A percentile compares a stretch with the other conserved stretches of the same genome.
Conservation (phyloP, 2,797 vertebrate genomes). For the Coilia nasus region DNA sequence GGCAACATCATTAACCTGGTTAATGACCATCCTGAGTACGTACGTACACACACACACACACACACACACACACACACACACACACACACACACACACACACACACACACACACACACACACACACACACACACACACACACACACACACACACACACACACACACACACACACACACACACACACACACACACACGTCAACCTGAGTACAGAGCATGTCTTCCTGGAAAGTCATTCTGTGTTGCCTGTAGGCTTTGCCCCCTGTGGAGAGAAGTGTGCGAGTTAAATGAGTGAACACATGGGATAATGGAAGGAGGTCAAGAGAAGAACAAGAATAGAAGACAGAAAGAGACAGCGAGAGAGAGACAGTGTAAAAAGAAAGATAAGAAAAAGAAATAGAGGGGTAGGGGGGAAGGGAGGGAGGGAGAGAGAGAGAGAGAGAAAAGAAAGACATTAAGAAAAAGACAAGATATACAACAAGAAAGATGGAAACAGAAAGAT, state of each 20-base stretch:
- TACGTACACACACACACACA: no score
- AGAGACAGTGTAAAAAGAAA: not conserved
- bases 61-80: no score
- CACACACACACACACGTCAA: not conserved
- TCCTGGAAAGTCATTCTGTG: not conserved
- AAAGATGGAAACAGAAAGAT: constrained; percentile 26
- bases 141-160: not conserved
- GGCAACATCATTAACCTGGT: not conserved
- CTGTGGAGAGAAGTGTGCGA: constrained; percentile 3
- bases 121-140: no score
- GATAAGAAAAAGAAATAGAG: not conserved
- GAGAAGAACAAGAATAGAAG: not conserved
- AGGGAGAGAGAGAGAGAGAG: not conserved
- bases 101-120: not conserved
- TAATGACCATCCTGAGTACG: not conserved
- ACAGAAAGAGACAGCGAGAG: not conserved
- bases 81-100: no score
- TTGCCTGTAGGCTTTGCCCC: not conserved
- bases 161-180: not conserved
- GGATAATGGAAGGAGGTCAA: not conserved
- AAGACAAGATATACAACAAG: not conserved
- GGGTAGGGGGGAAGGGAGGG: not conserved
- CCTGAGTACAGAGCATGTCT: not conserved
- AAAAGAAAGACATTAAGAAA: not conserved
- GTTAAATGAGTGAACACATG: constrained; percentile 16